Percentiles rank a stretch among this genome's conserved stretches.
Evolutionary conservation across 2,888 invertebrate genomes (phyloP).

Genomic region (Cheilosia urbana): DNA sequence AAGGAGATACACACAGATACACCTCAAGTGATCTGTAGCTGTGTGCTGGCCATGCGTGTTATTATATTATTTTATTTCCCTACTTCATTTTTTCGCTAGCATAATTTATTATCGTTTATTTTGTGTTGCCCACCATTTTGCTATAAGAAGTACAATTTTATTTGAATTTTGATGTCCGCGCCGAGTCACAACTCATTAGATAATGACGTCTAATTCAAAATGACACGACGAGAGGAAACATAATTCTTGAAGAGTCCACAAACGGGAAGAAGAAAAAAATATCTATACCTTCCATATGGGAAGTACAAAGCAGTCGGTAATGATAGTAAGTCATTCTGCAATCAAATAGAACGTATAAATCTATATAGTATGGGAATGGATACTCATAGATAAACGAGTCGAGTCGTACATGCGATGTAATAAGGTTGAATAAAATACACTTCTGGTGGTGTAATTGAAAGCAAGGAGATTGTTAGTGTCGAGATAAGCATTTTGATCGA

Average conservation of each 20-base stretch:
- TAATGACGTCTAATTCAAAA: constrained; percentile 55
- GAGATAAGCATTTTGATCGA: constrained; percentile 75
- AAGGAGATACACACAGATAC: constrained; percentile 28
- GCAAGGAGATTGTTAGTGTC: constrained; percentile 68
- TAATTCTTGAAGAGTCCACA: constrained; percentile 42
- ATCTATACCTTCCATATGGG: constrained; percentile 30
- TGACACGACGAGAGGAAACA: constrained; percentile 48
- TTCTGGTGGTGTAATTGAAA: constrained; percentile 73
- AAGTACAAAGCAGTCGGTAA: constrained; percentile 18
- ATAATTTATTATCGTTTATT: constrained; percentile 52
- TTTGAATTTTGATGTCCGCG: constrained; percentile 49
- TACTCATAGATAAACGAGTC: neutral
- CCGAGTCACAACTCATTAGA: constrained; percentile 66
- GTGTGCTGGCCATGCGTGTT: constrained; percentile 41
- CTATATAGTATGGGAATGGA: constrained; percentile 43
- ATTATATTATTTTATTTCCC: constrained; percentile 31
- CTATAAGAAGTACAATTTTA: constrained; percentile 52
- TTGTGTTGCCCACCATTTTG: constrained; percentile 6
- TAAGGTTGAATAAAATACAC: constrained; percentile 40
- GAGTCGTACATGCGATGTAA: constrained; percentile 39
- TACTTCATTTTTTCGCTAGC: constrained; percentile 4
- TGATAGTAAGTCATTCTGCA: constrained; percentile 21
- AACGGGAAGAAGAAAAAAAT: constrained; percentile 3
- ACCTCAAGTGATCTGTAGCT: constrained; percentile 16
- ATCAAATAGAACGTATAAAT: constrained; percentile 10